Percentiles rank a stretch among this genome's conserved stretches.
These are phyloP conservation scores for Prolemur simus DNA, from an alignment of 2,113 vertebrate genomes.

Conservation along the genomic window DNA sequence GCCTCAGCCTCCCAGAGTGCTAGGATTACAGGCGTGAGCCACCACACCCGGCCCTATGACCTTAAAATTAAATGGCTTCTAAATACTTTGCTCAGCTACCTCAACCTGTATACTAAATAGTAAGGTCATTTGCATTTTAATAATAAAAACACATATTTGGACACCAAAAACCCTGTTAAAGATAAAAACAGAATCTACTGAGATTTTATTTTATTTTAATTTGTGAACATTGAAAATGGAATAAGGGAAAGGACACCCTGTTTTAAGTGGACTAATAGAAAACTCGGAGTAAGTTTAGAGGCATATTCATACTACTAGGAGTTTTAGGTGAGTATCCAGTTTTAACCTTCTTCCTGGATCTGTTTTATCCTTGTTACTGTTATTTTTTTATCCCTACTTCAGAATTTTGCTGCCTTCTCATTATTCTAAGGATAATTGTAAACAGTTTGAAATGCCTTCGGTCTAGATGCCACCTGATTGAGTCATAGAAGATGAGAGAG, in stretches of 20 bases:
- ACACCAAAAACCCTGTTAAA: neutral
- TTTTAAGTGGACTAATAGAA: neutral
- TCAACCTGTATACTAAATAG: neutral
- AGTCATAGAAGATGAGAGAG: neutral
- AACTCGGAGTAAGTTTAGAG: neutral
- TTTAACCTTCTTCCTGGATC: neutral
- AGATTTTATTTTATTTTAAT: neutral
- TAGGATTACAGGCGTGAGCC: no score
- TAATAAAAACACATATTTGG: neutral
- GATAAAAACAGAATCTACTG: neutral
- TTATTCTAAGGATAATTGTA: neutral
- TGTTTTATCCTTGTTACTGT: neutral
- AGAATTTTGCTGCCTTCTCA: neutral
- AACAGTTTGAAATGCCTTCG: neutral
- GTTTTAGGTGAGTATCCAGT: neutral
- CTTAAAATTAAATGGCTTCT: neutral
- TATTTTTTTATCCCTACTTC: neutral
- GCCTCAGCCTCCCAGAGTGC: no score
- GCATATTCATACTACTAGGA: neutral
- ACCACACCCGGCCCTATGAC: no score
- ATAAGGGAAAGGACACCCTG: neutral
- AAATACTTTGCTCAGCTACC: neutral
- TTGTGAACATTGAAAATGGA: neutral
- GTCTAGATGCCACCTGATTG: neutral
- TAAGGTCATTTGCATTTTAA: neutral